These are phyloP conservation scores for Drosophila lowei DNA, from an alignment of 1,140 invertebrate genomes.

Conservation along the genomic window DNA sequence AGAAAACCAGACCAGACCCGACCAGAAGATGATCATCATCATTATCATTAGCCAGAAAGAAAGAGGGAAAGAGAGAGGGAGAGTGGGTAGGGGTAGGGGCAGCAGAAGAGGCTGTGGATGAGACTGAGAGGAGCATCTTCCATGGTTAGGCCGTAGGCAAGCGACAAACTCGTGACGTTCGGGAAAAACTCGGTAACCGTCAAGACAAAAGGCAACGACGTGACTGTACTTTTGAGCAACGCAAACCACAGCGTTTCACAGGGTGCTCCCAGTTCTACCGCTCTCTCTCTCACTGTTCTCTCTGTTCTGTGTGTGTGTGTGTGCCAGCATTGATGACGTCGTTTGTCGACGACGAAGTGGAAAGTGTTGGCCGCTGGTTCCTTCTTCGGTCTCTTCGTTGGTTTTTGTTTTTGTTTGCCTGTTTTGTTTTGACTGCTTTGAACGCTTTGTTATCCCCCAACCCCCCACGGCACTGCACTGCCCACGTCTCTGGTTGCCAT, in stretches of 20 bases:
- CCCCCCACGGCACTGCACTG: background rate
- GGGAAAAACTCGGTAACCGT: conserved; percentile 35
- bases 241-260: conserved; percentile 12
- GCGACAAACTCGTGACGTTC: conserved; percentile 51
- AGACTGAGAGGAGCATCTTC: conserved; percentile 1
- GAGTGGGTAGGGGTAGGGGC: too few species aligned
- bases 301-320: background rate
- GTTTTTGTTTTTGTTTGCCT: conserved; percentile 51
- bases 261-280: conserved; percentile 18
- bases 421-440: conserved; percentile 64
- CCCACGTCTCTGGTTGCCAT: conserved; percentile 34
- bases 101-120: too few species aligned
- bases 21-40: conserved; percentile 31
- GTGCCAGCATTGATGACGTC: background rate
- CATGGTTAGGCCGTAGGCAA: conserved; percentile 45
- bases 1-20: conserved; percentile 20
- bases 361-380: conserved; percentile 40
- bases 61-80: background rate
- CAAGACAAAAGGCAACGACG: conserved; percentile 31
- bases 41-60: conserved; percentile 20
- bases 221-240: conserved; percentile 46
- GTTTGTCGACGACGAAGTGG: conserved; percentile 46
- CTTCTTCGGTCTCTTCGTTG: conserved; percentile 16
- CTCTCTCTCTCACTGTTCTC: background rate
- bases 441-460: conserved; percentile 14